Evolutionary conservation across 2,113 vertebrate species (phyloP), one percentile per base, ranked within the genome.

Genomic region (Otocyon megalotis): DNA sequence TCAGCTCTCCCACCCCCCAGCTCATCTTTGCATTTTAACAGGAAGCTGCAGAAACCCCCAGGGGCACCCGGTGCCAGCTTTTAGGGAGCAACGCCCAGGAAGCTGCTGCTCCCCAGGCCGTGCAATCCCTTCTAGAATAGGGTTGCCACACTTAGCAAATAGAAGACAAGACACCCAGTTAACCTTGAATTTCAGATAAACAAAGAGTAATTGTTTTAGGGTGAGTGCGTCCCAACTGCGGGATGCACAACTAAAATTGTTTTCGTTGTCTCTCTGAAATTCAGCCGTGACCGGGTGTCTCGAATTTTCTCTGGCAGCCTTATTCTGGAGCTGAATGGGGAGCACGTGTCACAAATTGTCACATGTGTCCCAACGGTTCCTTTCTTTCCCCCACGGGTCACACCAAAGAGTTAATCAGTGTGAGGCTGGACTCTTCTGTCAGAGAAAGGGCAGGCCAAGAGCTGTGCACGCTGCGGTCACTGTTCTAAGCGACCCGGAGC

Each of bases 391-490:
- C 10, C 60, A 60, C 5, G 19, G 17, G 63, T 71, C 88, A 37
- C 10, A 16, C 13, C 7, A 22, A 22, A 3, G 22, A 17, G 17
- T 76, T 4, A 37, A 71, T 35, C 5, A 0, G 2, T 1, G 1
- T 13, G 26, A 32, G 4, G 3, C 26, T 26, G 24, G 56, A 12
- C 69, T 17, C 32, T 60, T 63, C 80, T 22, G 0, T 22, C 32
- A 10, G 71, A 11, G 8, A 11, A 10, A 15, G 56, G 32, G 37
- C 67, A 0, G 53, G 43, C 8, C 3, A 58, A 16, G 12, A 24
- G 2, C 22, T 5, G 35, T 17, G 7, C 7, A 1, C 0, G 4
- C 11, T 48, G 24, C 16, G 13, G 19, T 11, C 28, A 14, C 20
- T 65, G 69, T 72, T 67, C 22, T 81, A 92, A 82, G 14, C n/a